Percentiles rank a stretch among this genome's conserved stretches.
These are phyloP conservation scores for Melitaea cinxia DNA, from an alignment of 1,140 invertebrate species.

Conservation along the genomic window DNA sequence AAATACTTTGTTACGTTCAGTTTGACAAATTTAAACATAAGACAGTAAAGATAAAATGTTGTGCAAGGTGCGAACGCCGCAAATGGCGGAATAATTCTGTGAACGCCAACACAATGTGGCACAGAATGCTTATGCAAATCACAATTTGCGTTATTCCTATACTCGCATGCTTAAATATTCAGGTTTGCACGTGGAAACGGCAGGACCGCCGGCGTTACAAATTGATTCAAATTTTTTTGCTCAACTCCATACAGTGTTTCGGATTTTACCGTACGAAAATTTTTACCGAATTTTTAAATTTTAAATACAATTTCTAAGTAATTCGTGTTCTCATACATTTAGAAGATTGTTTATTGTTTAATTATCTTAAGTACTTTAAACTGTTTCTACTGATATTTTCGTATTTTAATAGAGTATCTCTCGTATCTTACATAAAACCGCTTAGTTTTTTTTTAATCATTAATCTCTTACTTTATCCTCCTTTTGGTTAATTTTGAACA, in stretches of 20 bases:
- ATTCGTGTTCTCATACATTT: no score
- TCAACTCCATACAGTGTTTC: background rate
- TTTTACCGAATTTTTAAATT: background rate
- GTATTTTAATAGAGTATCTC: no score
- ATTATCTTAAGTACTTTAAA: no score
- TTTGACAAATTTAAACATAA: conserved; percentile 42
- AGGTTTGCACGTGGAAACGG: conserved; percentile 39
- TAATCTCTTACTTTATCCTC: no score
- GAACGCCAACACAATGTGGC: conserved; percentile 45
- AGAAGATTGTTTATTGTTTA: no score
- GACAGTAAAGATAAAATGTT: conserved; percentile 39
- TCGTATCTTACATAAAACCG: no score
- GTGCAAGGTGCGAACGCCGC: conserved; percentile 45
- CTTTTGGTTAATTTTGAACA: no score
- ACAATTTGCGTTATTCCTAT: conserved; percentile 48
- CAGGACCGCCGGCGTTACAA: conserved; percentile 39
- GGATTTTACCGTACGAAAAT: background rate
- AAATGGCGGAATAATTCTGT: conserved; percentile 55
- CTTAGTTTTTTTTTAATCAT: no score
- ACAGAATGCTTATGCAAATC: conserved; percentile 58
- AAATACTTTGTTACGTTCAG: conserved; percentile 36
- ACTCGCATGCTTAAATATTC: conserved; percentile 43
- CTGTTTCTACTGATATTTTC: no score
- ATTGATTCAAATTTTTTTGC: conserved; percentile 43
- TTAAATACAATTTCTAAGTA: background rate